Conservation (phyloP, 1,140 invertebrate species). For the Ruditapes philippinarum region DNA sequence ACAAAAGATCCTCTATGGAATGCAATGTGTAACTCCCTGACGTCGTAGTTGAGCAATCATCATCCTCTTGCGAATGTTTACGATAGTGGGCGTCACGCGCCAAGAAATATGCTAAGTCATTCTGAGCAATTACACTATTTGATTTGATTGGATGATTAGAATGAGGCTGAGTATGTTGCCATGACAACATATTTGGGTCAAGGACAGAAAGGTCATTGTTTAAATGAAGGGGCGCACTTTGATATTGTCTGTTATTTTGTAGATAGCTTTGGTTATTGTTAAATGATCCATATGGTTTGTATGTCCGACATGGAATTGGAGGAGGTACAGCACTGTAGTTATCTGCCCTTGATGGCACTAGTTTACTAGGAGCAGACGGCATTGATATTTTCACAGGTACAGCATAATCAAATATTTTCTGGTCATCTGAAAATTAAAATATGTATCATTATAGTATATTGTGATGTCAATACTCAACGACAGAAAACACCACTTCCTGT, state of each 20-base stretch:
- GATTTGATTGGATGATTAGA: slow-evolving; percentile 32
- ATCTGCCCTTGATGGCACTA: slow-evolving; percentile 24
- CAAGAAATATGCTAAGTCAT: slow-evolving; percentile 44
- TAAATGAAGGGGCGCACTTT: slow-evolving; percentile 14
- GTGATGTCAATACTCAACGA: no score
- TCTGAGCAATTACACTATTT: slow-evolving; percentile 39
- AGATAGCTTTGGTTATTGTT: slow-evolving; percentile 43
- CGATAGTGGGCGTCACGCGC: slow-evolving; percentile 51
- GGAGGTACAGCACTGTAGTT: slow-evolving; percentile 48
- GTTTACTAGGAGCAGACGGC: background rate
- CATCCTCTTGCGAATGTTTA: slow-evolving; percentile 43
- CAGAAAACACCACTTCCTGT: no score
- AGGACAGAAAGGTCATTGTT: slow-evolving; percentile 33
- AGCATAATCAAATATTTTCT: slow-evolving; percentile 58
- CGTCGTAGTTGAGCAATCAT: slow-evolving; percentile 65
- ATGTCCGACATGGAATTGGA: slow-evolving; percentile 56
- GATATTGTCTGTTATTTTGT: slow-evolving; percentile 51
- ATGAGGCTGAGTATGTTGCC: slow-evolving; percentile 52
- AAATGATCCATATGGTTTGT: slow-evolving; percentile 62
- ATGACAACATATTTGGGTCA: slow-evolving; percentile 52
- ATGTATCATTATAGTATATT: no score
- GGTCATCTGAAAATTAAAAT: slow-evolving; percentile 58
- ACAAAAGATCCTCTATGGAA: slow-evolving; percentile 59
- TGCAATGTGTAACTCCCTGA: slow-evolving; percentile 61
- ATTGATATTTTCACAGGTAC: slow-evolving; percentile 4